Conservation (phyloP, 1,140 invertebrate species). For the Hydropsyche tenuis region DNA sequence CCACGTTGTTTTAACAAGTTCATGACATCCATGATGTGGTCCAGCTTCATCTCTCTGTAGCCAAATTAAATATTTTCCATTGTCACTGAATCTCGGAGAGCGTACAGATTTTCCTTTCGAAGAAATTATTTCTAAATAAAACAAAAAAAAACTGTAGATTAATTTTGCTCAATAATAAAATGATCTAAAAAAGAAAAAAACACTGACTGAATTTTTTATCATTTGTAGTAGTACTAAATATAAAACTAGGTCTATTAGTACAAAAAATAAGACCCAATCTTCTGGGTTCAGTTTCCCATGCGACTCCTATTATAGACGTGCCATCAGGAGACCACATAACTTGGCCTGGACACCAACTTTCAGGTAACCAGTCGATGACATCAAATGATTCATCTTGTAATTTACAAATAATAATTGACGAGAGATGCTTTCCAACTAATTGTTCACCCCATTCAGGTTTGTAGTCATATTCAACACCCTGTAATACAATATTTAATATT, state of each 20-base stretch:
- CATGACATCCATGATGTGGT: constrained; percentile 69
- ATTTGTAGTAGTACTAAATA: constrained; percentile 66
- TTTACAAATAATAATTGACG: constrained; percentile 77
- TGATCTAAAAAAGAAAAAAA: neutral
- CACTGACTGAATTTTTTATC: constrained; percentile 67
- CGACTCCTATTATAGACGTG: constrained; percentile 76
- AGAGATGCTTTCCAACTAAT: constrained; percentile 72
- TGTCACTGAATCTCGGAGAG: constrained; percentile 67
- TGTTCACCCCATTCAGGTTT: constrained; percentile 89
- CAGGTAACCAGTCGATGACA: constrained; percentile 68
- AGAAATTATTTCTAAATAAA: constrained; percentile 61
- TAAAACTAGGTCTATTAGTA: constrained; percentile 74
- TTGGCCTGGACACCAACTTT: constrained; percentile 74
- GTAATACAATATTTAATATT: constrained; percentile 27
- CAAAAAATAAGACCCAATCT: constrained; percentile 85
- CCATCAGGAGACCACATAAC: constrained; percentile 72
- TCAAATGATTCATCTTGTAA: constrained; percentile 67
- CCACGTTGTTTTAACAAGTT: constrained; percentile 63
- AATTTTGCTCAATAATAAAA: neutral
- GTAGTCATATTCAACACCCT: constrained; percentile 80
- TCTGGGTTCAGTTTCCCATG: constrained; percentile 72
- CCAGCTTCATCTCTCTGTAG: constrained; percentile 66
- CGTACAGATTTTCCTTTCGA: constrained; percentile 63
- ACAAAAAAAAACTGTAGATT: constrained; percentile 44
- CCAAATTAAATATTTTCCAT: constrained; percentile 71